Percentiles rank a stretch among this genome's conserved stretches.
phyloP scores from a whole-genome alignment of 2,113 vertebrate species.

The Australoheros scitulus region DNA sequence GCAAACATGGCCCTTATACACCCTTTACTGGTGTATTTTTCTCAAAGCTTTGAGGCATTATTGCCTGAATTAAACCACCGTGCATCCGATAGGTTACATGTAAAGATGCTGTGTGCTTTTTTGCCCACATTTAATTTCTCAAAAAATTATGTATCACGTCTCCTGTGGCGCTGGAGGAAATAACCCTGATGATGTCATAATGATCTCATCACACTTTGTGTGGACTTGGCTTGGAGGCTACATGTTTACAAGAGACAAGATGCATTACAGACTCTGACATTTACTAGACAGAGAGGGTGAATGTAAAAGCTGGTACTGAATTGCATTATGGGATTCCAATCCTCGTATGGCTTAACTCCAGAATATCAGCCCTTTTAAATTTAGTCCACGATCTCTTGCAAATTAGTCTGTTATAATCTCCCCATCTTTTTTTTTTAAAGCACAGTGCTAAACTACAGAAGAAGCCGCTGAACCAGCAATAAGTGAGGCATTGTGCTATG shows the following conservation, averaged over 20 bases:
- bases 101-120: neutral
- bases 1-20: neutral
- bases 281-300: neutral
- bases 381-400: neutral
- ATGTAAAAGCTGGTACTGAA: neutral
- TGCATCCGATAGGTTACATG: neutral
- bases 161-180: neutral
- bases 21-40: neutral
- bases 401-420: neutral
- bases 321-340: neutral
- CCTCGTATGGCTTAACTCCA: neutral
- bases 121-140: neutral
- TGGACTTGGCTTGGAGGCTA: neutral
- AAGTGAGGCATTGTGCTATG: neutral
- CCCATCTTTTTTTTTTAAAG: neutral
- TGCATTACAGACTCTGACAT: slow-evolving; percentile 3
- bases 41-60: neutral
- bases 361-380: neutral
- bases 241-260: slow-evolving; percentile 2
- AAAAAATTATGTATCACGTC: neutral
- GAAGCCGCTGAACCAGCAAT: neutral
- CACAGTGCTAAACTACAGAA: neutral
- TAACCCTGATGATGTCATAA: slow-evolving; percentile 5
- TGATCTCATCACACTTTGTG: slow-evolving; percentile 1
- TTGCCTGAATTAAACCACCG: neutral